Base-by-base conservation (phyloP, 2,113 vertebrate genomes). In the Nyctibius bracteatus region DNA sequence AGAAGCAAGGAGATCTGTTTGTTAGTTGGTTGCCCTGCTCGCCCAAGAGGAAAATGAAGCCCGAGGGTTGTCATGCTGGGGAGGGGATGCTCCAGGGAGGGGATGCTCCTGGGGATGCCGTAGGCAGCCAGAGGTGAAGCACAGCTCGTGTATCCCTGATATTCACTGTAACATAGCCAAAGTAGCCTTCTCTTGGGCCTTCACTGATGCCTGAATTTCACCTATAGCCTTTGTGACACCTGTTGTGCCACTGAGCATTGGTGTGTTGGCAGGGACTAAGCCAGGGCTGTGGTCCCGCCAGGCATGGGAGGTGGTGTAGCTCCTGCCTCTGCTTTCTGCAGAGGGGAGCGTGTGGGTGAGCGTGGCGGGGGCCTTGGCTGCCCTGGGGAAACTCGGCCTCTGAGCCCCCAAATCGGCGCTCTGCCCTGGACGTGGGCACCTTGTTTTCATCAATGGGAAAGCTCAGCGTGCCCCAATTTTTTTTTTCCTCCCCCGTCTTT, bases 271-370 rank as follows among this genome's bases (percentile, higher is more conserved):
- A 77, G 44, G 18, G 83, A 24, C 65, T 37, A 19, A 62, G 46
- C 14, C 0, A 0, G 46, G 41, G 59, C 49, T 1, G 2, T 5
- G 8, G 28, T 62, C 55, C 46, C 14, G 3, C 16, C 0, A 2
- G 14, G 28, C 0, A 0, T 1, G 23, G 52, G 39, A 71, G 57
- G 14, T 5, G 2, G 15, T 5, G 3, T 13, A 61, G 15, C 18
- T 81, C 74, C 21, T 22, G 46, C n/a, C 41, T 39, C 70, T 6
- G 3, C n/a, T 51, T 59, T 71, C 52, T 0, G 0, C 31, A 20
- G 23, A 33, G 39, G 66, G 37, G 6, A 62, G 16, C 2, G 3
- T 1, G 1, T 1, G 2, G 33, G 5, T 41, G 41, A 88, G 52
- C 2, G 3, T 23, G 30, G 31, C 27, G 14, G 12, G 6, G 16